Evolutionary conservation across 2,888 invertebrate species (phyloP).

Genomic region (Salticus scenicus): DNA sequence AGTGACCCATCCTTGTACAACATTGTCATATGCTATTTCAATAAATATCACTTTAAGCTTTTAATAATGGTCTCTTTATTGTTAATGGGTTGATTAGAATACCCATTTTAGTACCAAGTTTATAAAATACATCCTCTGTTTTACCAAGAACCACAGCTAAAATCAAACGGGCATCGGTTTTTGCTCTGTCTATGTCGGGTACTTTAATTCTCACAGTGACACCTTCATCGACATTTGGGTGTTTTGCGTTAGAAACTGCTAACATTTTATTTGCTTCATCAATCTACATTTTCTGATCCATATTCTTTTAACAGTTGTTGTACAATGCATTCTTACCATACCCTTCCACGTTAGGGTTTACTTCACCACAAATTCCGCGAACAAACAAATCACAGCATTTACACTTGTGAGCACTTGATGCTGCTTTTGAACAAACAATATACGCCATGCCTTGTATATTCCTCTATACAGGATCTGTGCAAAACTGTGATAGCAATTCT

Average conservation of each 20-base stretch:
- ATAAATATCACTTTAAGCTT: slow-evolving; percentile 70
- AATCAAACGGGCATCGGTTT: too few species aligned
- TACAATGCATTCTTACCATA: background rate
- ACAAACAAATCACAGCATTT: background rate
- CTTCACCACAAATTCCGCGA: too few species aligned
- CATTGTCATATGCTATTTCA: slow-evolving; percentile 70
- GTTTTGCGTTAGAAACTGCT: too few species aligned
- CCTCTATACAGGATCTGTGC: background rate
- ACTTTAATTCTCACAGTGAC: background rate
- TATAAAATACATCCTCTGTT: too few species aligned
- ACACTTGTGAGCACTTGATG: background rate
- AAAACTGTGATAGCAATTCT: background rate
- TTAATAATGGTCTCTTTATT: slow-evolving; percentile 42
- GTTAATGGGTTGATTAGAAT: too few species aligned
- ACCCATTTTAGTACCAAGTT: too few species aligned
- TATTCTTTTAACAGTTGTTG: background rate
- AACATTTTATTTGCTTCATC: too few species aligned
- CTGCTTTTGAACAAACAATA: background rate
- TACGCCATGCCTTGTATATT: background rate
- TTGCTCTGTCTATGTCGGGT: too few species aligned
- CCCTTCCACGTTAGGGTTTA: background rate
- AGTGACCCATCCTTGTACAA: slow-evolving; percentile 71
- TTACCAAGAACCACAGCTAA: too few species aligned
- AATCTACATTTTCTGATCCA: too few species aligned
- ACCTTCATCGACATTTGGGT: background rate